Evolutionary conservation across 2,888 invertebrate genomes (phyloP), one percentile per base, ranked within the genome.

Genomic region (Achlya flavicornis): DNA sequence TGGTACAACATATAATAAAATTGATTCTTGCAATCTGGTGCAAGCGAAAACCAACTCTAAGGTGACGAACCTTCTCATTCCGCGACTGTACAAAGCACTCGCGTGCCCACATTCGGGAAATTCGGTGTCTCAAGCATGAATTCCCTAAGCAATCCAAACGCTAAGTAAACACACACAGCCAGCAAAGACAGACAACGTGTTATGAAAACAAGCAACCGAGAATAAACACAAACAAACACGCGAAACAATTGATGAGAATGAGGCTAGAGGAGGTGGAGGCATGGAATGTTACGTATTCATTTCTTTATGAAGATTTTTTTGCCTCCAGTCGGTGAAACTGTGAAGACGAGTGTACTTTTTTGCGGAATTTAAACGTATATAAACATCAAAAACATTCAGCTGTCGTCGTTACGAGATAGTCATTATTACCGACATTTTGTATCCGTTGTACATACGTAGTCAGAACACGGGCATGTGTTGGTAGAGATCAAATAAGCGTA

Each of bases 181-280:
- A 88, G 91, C 92, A 91, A 91, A 92, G 89, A 90, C 91, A 90
- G 88, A 88, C 90, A 87, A 80, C 84, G 80, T 91, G 91, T 91
- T 92, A 92, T 91, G 91, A 93, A 92, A 93, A 93, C 92, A 93
- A 90, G 87, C 89, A 88, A 80, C 88, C 83, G 80, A 84, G 86
- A 90, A 87, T 88, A 92, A 91, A 92, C 89, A 90, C 87, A 90
- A 90, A 90, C 90, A 91, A 87, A 90, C 89, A 89, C 79, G 84
- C 81, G 85, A 88, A 89, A 92, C 92, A 93, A 92, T 92, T 89
- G 91, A 91, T 86, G 89, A 89, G 88, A 87, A 84, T 80, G 84
- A 80, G 80, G 80, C 78, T 77, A 74, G 80, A 71, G 76, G 71
- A 72, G 67, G 77, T 73, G 68, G 70, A 60, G 71, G 67, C 66